Conservation (phyloP, 2,797 vertebrate species). For the Hippoglossus hippoglossus region DNA sequence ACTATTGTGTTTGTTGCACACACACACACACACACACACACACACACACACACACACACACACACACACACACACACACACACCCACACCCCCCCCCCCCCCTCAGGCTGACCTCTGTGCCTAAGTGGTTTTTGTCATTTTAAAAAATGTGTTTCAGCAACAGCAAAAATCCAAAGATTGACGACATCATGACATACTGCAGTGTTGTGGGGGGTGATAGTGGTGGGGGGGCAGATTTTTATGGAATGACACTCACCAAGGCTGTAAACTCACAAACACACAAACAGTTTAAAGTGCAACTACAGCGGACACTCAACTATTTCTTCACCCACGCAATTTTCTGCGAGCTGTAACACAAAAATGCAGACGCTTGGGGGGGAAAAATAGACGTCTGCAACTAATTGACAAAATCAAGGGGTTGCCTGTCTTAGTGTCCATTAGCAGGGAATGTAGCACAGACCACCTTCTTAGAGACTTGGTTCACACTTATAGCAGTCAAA, state of each 20-base stretch:
- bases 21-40: constrained; percentile 1
- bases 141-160: constrained; percentile 67
- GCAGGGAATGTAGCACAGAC: constrained; percentile 64
- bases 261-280: constrained; percentile 58
- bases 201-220: constrained; percentile 40
- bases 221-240: constrained; percentile 36
- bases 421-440: constrained; percentile 68
- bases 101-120: constrained; percentile 59
- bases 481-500: not conserved
- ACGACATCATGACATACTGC: constrained; percentile 56
- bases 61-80: constrained; percentile 26
- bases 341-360: constrained; percentile 64
- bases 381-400: constrained; percentile 61
- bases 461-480: constrained; percentile 49
- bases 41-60: too few relatives aligned
- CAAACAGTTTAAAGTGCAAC: constrained; percentile 53
- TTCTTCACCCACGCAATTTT: constrained; percentile 60
- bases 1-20: constrained; percentile 58
- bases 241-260: constrained; percentile 37
- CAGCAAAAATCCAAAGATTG: constrained; percentile 50
- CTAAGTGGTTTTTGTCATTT: constrained; percentile 56
- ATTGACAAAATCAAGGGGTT: constrained; percentile 74
- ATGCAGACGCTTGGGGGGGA: constrained; percentile 53
- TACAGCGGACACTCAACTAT: constrained; percentile 53
- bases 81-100: not conserved